Evolutionary conservation across 1,140 invertebrate genomes (phyloP).

Genomic region (Drosophila pandora): DNA sequence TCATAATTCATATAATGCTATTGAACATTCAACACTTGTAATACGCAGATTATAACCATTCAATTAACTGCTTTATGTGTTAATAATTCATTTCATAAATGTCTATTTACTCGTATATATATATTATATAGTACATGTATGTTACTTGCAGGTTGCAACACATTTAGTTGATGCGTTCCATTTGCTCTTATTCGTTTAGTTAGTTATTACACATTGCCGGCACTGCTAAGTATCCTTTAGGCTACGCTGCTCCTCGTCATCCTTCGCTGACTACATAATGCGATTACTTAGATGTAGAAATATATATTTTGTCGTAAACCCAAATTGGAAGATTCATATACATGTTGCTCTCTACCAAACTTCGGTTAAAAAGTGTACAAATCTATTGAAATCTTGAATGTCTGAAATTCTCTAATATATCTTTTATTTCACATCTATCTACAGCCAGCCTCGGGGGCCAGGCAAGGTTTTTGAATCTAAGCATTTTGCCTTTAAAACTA

Average conservation of each 20-base stretch:
- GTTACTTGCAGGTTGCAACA: slow-evolving; percentile 41
- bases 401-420: slow-evolving; percentile 8
- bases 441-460: slow-evolving; percentile 22
- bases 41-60: slow-evolving; percentile 64
- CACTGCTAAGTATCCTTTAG: slow-evolving; percentile 53
- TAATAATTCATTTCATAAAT: slow-evolving; percentile 41
- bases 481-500: not conserved
- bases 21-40: slow-evolving; percentile 78
- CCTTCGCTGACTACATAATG: slow-evolving; percentile 35
- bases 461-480: not conserved
- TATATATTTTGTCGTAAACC: slow-evolving; percentile 28
- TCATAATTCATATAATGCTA: slow-evolving; percentile 68
- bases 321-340: slow-evolving; percentile 69
- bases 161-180: slow-evolving; percentile 48
- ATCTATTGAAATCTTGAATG: slow-evolving; percentile 36
- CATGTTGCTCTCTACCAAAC: slow-evolving; percentile 34
- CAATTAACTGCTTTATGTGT: slow-evolving; percentile 47
- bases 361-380: slow-evolving; percentile 17
- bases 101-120: slow-evolving; percentile 25
- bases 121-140: slow-evolving; percentile 46
- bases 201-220: slow-evolving; percentile 77
- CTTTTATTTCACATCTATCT: slow-evolving; percentile 30
- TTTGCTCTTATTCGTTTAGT: slow-evolving; percentile 57
- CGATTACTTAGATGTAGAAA: slow-evolving; percentile 27
- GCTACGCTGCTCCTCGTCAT: slow-evolving; percentile 1